Base-by-base conservation (phyloP, 2,888 invertebrate species). In the Xestobium rufovillosum region DNA sequence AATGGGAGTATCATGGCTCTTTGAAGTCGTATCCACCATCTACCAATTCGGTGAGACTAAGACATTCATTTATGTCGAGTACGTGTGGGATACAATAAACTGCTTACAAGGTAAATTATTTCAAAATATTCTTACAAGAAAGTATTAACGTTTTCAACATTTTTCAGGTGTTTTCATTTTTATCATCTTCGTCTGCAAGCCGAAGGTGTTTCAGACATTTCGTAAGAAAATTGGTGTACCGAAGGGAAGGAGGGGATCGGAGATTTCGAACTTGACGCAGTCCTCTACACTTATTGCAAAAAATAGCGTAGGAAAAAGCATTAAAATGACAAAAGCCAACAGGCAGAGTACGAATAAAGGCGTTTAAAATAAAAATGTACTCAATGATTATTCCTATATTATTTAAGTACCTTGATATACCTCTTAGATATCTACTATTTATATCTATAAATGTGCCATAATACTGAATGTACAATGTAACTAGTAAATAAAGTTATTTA, bases 1-100 rank as follows among this genome's bases (percentile, higher is more conserved):
- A 29, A 86, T 85, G 85, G 85, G 86, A 1, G 74, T 83, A 0
- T 76, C 79, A 0, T 85, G 84, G 80, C 63, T 76, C 2, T 69
- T 79, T 29, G 84, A 84, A 60, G 64, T 80, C 3, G 53, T 77
- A 8, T 78, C 82, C 3, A 73, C 74, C 1, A 45, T 77, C 14
- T 62, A 72, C 61, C 73, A 50, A 71, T 75, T 39, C 58, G 59
- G 37, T 63, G 67, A 63, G 62, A 70, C 50, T 71, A 68, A 62
- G 59, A 56, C 60, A 67, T 71, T 44, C 59, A 49, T 47, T 32
- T 50, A 48, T 14, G 41, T 61, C 2, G 60, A 61, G 43, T 51
- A 59, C 26, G 41, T 75, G 6, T 69, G 78, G 23, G 84, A 85
- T 57, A 70, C 72, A 1, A 66, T 79, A 39, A 85, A 83, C 55